A percentile compares a stretch with the other conserved stretches of the same genome.
These are phyloP conservation scores for Gallinago jamesoni DNA, from an alignment of 2,113 vertebrate species.

Conservation along the genomic window DNA sequence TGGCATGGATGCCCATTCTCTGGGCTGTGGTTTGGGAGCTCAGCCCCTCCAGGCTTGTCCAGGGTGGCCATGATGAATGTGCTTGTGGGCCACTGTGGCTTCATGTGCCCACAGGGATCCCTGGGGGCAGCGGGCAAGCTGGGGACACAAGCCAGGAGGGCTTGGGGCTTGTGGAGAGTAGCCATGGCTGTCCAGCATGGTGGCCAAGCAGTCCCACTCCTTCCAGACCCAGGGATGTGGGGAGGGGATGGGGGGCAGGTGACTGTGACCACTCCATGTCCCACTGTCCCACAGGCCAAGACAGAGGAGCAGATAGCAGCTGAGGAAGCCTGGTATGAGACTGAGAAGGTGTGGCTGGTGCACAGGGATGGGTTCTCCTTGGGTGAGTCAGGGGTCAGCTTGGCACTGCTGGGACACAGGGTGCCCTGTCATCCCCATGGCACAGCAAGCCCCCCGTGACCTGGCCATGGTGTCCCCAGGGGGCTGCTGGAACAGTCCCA, in stretches of 20 bases:
- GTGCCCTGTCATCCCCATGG: fast-evolving
- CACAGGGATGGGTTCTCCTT: conserved; percentile 96
- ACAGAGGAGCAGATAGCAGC: conserved; percentile 93
- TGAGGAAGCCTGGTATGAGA: conserved; percentile 94
- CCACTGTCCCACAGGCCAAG: conserved; percentile 81
- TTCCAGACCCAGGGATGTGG: background rate
- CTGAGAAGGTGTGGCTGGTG: conserved; percentile 96
- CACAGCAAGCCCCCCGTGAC: fast-evolving
- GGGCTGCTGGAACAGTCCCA: fast-evolving
- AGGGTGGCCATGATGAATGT: fast-evolving
- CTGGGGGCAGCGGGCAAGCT: fast-evolving
- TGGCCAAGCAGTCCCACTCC: background rate
- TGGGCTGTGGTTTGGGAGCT: background rate
- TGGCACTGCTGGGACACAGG: fast-evolving
- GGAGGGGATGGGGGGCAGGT: background rate
- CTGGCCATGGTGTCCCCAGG: background rate
- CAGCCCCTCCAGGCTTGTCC: background rate
- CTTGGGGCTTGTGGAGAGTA: background rate
- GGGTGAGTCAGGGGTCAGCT: conserved; percentile 75
- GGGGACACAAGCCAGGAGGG: background rate
- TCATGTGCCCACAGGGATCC: background rate
- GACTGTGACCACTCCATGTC: background rate
- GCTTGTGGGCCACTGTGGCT: background rate
- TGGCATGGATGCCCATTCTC: background rate
- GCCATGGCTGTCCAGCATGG: fast-evolving